phyloP scores from a whole-genome alignment of 2,797 vertebrate species.

The Anguilla marmorata region DNA sequence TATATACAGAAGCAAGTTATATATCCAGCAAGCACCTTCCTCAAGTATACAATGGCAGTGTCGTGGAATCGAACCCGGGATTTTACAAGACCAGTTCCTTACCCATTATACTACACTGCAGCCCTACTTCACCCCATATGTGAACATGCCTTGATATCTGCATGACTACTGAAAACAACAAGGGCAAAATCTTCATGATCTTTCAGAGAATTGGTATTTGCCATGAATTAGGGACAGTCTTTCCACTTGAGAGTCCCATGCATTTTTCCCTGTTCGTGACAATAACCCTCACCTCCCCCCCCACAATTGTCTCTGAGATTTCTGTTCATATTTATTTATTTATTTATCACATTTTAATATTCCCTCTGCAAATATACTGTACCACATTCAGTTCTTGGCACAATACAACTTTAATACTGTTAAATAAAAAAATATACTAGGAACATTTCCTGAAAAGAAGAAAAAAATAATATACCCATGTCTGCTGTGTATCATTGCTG shows the following conservation, averaged over 20 bases:
- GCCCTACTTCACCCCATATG: background rate
- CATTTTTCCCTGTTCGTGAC: background rate
- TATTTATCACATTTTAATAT: background rate
- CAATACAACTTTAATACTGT: background rate
- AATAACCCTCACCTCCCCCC: background rate
- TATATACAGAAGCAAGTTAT: too few species aligned
- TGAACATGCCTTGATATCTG: background rate
- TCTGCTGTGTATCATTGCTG: background rate
- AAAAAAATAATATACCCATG: background rate
- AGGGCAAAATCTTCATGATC: too few species aligned
- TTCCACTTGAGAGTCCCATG: background rate
- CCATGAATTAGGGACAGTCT: background rate
- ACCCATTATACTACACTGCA: too few species aligned
- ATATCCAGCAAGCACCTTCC: too few species aligned
- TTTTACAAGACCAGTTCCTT: too few species aligned
- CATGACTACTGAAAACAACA: background rate
- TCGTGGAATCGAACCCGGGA: too few species aligned
- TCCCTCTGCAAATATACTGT: background rate
- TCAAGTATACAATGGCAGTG: too few species aligned
- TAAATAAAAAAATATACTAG: background rate
- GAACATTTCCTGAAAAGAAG: background rate
- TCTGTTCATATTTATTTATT: background rate
- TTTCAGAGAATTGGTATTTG: background rate
- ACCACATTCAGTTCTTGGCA: background rate
- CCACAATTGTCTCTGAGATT: background rate